phyloP scores from a whole-genome alignment of 2,797 vertebrate genomes.

The Aulostomus chinensis region DNA sequence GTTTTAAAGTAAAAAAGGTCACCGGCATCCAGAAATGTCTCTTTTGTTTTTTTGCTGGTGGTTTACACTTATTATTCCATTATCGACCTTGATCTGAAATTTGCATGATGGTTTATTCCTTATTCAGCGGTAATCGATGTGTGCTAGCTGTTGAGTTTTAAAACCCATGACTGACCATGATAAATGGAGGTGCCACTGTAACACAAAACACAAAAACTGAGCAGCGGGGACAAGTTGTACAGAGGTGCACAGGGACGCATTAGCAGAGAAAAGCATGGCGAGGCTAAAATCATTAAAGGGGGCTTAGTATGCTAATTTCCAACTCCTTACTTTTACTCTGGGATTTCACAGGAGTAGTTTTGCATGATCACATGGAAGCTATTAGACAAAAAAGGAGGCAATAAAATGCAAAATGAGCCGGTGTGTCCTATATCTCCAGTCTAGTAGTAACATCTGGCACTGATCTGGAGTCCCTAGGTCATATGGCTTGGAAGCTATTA shows the following conservation, averaged over 20 bases:
- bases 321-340: too few relatives aligned
- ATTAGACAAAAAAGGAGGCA: too few relatives aligned
- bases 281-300: slow-evolving; percentile 17
- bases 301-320: background rate
- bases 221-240: slow-evolving; percentile 13
- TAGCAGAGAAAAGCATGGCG: background rate
- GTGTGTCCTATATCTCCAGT: too few relatives aligned
- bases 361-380: too few relatives aligned
- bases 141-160: slow-evolving; percentile 63
- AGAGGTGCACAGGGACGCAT: slow-evolving; percentile 10
- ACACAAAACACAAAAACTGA: slow-evolving; percentile 9
- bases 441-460: too few relatives aligned
- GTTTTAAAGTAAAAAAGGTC: too few relatives aligned
- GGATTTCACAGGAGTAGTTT: too few relatives aligned
- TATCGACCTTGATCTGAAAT: slow-evolving; percentile 64
- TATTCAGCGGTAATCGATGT: slow-evolving; percentile 62
- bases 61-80: slow-evolving; percentile 61
- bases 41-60: too few relatives aligned
- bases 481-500: too few relatives aligned
- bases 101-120: slow-evolving; percentile 59
- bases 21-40: too few relatives aligned
- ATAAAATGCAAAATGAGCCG: too few relatives aligned
- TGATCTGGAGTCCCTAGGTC: too few relatives aligned
- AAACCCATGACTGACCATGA: slow-evolving; percentile 69
- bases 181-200: slow-evolving; percentile 56